Conservation (phyloP, 2,113 vertebrate species). For the Dipodomys spectabilis region DNA sequence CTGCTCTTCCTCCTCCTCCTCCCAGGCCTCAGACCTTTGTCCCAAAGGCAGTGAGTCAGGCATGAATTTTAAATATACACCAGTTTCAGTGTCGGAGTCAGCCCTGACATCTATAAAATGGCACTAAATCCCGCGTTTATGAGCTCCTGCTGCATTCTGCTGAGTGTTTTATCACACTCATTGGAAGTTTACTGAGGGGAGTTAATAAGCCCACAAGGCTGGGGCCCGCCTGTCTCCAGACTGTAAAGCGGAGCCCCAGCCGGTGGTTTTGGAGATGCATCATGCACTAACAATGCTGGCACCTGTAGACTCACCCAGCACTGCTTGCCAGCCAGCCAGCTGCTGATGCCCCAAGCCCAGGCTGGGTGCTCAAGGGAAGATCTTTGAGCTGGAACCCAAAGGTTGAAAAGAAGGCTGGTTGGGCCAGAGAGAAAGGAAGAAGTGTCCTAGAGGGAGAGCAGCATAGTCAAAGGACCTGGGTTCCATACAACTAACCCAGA, state of each 20-base stretch:
- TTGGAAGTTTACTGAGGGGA: conserved; percentile 71
- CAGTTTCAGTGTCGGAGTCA: conserved; percentile 40
- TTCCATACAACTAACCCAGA: neutral
- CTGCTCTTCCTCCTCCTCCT: neutral
- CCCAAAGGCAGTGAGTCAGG: conserved; percentile 7
- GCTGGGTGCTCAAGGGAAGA: neutral
- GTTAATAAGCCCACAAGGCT: conserved; percentile 70
- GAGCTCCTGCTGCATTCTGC: conserved; percentile 70
- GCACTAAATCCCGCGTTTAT: conserved; percentile 79
- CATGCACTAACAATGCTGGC: neutral
- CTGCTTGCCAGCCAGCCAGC: neutral
- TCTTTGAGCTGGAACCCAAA: neutral
- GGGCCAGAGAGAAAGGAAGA: neutral
- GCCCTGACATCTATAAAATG: conserved; percentile 76
- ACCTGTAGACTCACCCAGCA: neutral
- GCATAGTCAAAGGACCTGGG: neutral
- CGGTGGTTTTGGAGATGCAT: rapidly evolving
- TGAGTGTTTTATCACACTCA: conserved; percentile 71
- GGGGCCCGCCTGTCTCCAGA: neutral
- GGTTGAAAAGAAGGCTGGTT: neutral
- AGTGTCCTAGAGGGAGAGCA: neutral
- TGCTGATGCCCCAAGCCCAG: neutral
- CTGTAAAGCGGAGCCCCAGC: neutral
- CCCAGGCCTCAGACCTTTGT: neutral
- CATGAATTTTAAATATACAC: conserved; percentile 46